These are phyloP conservation scores for Steromphala cineraria DNA, from an alignment of 2,888 invertebrate genomes.

Conservation along the genomic window DNA sequence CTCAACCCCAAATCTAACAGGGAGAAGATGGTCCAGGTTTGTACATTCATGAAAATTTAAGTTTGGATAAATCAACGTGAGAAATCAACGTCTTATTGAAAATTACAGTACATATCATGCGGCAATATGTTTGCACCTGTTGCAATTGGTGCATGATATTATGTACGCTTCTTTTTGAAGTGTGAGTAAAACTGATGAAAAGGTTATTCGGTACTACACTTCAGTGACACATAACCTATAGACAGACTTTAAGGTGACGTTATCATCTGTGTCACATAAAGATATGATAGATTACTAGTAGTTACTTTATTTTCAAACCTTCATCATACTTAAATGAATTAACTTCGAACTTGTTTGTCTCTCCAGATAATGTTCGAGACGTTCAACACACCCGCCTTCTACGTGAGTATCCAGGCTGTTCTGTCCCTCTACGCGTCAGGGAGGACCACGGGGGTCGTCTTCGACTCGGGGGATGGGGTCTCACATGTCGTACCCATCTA, in stretches of 20 bases:
- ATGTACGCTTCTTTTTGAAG: too few species aligned
- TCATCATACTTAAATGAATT: too few species aligned
- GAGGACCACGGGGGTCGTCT: constrained; percentile 84
- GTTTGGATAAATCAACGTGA: background rate
- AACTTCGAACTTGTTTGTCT: too few species aligned
- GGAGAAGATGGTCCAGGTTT: constrained; percentile 19
- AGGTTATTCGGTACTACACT: too few species aligned
- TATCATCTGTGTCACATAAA: too few species aligned
- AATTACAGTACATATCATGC: too few species aligned
- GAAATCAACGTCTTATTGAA: background rate
- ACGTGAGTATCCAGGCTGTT: constrained; percentile 64
- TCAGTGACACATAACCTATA: too few species aligned
- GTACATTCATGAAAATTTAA: background rate
- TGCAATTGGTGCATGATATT: too few species aligned
- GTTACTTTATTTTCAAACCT: too few species aligned
- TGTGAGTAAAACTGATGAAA: background rate
- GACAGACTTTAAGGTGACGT: too few species aligned
- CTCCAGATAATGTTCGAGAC: constrained; percentile 50
- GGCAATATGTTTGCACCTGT: too few species aligned
- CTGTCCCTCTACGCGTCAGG: constrained; percentile 65
- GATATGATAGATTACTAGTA: too few species aligned
- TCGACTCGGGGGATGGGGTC: constrained; percentile 64
- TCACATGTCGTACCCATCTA: constrained; percentile 91
- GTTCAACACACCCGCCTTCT: constrained; percentile 57
- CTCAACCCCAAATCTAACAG: constrained; percentile 90